These are phyloP conservation scores for Gonioctena quinquepunctata DNA, from an alignment of 1,140 invertebrate species.

Conservation along the genomic window DNA sequence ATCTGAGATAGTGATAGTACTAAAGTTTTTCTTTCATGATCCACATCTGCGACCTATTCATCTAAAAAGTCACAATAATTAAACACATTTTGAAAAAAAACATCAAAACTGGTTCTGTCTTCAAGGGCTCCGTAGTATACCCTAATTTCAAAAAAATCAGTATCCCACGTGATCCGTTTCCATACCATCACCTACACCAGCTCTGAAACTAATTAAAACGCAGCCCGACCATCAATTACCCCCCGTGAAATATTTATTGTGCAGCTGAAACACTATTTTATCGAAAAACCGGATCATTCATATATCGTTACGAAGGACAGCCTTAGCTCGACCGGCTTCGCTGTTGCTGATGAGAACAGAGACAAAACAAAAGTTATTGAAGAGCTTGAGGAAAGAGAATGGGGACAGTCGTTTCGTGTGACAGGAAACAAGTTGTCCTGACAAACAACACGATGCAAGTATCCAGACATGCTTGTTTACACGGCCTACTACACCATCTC, in stretches of 20 bases:
- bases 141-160: too few relatives aligned
- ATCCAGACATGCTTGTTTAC: conserved; percentile 37
- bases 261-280: background rate
- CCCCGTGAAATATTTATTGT: background rate
- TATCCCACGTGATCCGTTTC: too few relatives aligned
- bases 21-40: too few relatives aligned
- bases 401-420: conserved; percentile 32
- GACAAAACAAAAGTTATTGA: conserved; percentile 14
- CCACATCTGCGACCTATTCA: too few relatives aligned
- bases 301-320: background rate
- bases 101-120: too few relatives aligned
- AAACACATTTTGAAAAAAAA: too few relatives aligned
- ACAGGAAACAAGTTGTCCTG: conserved; percentile 47
- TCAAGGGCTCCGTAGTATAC: too few relatives aligned
- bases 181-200: background rate
- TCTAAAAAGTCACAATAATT: too few relatives aligned
- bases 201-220: background rate
- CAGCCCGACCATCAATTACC: background rate
- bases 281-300: background rate
- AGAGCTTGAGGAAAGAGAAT: conserved; percentile 20
- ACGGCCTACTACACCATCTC: conserved; percentile 28
- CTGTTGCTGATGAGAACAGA: background rate
- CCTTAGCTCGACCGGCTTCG: background rate
- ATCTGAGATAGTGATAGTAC: too few relatives aligned
- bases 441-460: conserved; percentile 40